phyloP scores from a whole-genome alignment of 2,113 vertebrate species.

The Aegotheles bennettii region DNA sequence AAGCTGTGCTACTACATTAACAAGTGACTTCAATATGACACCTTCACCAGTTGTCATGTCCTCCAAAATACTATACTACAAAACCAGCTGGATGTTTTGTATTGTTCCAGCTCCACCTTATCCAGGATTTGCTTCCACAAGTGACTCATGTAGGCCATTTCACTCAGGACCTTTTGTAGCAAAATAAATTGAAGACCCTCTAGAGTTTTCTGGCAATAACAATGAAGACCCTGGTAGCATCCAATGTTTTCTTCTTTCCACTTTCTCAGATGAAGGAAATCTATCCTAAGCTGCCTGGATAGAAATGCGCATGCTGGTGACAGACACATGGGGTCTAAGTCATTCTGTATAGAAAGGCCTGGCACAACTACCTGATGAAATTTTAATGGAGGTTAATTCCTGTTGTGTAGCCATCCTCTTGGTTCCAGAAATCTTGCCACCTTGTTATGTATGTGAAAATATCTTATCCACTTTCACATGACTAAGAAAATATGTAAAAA shows the following conservation, averaged over 20 bases:
- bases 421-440: neutral
- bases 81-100: neutral
- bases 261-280: neutral
- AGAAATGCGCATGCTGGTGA: neutral
- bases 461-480: neutral
- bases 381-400: neutral
- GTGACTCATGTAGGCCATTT: neutral
- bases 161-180: accelerated
- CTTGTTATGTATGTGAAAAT: neutral
- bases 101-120: neutral
- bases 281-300: neutral
- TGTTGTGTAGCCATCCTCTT: neutral
- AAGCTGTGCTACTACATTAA: neutral
- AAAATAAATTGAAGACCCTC: neutral
- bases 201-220: neutral
- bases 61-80: neutral
- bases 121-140: neutral
- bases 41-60: neutral
- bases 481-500: neutral
- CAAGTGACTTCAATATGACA: neutral
- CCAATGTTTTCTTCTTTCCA: neutral
- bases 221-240: neutral
- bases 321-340: neutral
- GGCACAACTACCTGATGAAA: neutral
- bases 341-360: neutral